Evolutionary conservation across 1,140 invertebrate genomes (phyloP).

Genomic region (Drosophila kanapiae): DNA sequence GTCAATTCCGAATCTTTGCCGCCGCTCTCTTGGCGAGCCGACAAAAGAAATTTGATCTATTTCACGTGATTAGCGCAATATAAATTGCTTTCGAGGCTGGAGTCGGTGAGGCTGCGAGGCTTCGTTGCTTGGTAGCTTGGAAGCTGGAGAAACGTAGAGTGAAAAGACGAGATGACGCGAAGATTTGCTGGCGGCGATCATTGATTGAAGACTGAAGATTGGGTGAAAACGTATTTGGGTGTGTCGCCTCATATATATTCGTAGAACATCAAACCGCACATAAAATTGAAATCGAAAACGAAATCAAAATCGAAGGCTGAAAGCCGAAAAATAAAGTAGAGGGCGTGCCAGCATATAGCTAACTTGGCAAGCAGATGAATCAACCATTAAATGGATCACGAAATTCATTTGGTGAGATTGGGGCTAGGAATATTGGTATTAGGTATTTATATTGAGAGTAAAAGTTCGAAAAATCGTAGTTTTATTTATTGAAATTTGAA

Average conservation of each 20-base stretch:
- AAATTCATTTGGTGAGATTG: slow-evolving; percentile 11
- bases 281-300: background rate
- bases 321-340: slow-evolving; percentile 3
- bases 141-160: slow-evolving; percentile 17
- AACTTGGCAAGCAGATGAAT: slow-evolving; percentile 8
- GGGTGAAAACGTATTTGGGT: slow-evolving; percentile 72
- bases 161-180: slow-evolving; percentile 25
- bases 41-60: slow-evolving; percentile 81
- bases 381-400: background rate
- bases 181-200: slow-evolving; percentile 46
- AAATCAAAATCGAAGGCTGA: slow-evolving; percentile 11
- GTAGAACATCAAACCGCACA: slow-evolving; percentile 24
- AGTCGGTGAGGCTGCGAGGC: background rate
- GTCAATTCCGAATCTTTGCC: slow-evolving; percentile 22
- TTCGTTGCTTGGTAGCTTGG: slow-evolving; percentile 1
- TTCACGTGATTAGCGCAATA: slow-evolving; percentile 78
- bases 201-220: slow-evolving; percentile 67
- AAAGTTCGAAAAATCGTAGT: background rate
- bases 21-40: slow-evolving; percentile 37
- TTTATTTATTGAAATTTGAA: no score
- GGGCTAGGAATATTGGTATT: no score
- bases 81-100: slow-evolving; percentile 66
- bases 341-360: slow-evolving; percentile 17
- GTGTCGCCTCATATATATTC: slow-evolving; percentile 37
- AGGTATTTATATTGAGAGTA: background rate